phyloP scores from a whole-genome alignment of 2,888 invertebrate species.

The Idaea dimidiata region DNA sequence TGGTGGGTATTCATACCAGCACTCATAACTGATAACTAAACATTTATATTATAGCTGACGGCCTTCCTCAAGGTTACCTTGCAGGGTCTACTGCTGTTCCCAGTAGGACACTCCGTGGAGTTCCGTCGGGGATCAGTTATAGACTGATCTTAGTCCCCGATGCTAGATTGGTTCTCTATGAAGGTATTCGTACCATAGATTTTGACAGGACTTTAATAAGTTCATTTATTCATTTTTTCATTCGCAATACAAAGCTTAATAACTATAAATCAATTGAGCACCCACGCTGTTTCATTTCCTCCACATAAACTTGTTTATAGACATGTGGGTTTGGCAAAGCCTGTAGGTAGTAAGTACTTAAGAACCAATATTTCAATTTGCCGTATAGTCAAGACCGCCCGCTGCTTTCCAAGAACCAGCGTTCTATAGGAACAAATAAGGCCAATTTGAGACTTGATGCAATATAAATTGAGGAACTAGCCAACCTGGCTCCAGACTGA shows the following conservation, averaged over 20 bases:
- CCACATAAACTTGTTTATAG: not conserved
- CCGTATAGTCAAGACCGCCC: slow-evolving; percentile 47
- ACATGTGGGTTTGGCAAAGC: not conserved
- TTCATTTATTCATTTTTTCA: not conserved
- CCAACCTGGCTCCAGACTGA: slow-evolving; percentile 58
- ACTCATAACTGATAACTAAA: too few species aligned
- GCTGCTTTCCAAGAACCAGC: slow-evolving; percentile 38
- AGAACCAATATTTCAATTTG: slow-evolving; percentile 52
- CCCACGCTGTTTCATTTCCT: slow-evolving; percentile 1
- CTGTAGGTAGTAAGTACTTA: slow-evolving; percentile 25
- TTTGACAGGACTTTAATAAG: too few species aligned
- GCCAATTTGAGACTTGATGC: slow-evolving; percentile 63
- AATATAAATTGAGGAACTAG: slow-evolving; percentile 65
- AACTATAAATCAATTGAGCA: not conserved
- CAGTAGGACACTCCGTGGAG: too few species aligned
- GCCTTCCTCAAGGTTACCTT: too few species aligned
- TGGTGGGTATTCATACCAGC: too few species aligned
- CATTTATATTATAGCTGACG: too few species aligned
- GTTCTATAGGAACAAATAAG: slow-evolving; percentile 56
- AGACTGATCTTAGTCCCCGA: too few species aligned
- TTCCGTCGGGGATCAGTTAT: too few species aligned
- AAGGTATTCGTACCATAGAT: too few species aligned
- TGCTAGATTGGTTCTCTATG: too few species aligned
- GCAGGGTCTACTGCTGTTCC: too few species aligned
- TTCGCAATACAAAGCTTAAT: not conserved